Base-by-base conservation (phyloP, 2,113 vertebrate species). In the Tapirus terrestris region DNA sequence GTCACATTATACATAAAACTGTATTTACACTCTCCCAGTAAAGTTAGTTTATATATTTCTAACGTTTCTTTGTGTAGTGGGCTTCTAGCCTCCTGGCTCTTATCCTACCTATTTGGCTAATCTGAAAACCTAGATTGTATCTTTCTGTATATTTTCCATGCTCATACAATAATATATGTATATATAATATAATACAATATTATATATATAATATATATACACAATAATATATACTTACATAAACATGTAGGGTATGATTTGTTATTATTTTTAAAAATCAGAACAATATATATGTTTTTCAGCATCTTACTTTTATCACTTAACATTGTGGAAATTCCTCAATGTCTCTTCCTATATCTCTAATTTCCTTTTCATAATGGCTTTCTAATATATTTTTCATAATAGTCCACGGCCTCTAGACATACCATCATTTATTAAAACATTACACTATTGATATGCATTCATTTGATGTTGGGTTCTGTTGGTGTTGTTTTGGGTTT, bases 391-490 rank as follows among this genome's bases (percentile, higher is more conserved):
- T 93, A 65, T 56, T 67, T 85, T 76, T 93, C n/a, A 56, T 31
- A 80, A 73, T 65, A 56, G 10, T 25, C 58, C 53, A 82, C n/a
- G 39, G 43, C 27, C 21, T 76, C 2, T 60, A 89, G n/a, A 48
- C 58, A n/a, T 72, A 72, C 16, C 56, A 65, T 70, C 39, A 45
- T 83, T 96, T 88, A 63, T 16, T 77, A 60, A 92, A 92, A 95
- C 18, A 79, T n/a, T 81, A 16, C 21, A 92, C n/a, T 48, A 70
- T 18, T 92, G 56, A 58, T 36, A 84, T 58, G 17, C 25, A 45
- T 81, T 82, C n/a, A 58, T 63, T 95, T 67, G 43, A 77, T 43
- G 13, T 89, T n/a, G 31, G 25, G 16, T 10, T 58, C 20, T 77
- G 27, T 27, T 76, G 73, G 16, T 10, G 9, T 31, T 63, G 27